Evolutionary conservation across 2,113 vertebrate genomes (phyloP), one percentile per base, ranked within the genome.

Genomic region (Passer montanus): DNA sequence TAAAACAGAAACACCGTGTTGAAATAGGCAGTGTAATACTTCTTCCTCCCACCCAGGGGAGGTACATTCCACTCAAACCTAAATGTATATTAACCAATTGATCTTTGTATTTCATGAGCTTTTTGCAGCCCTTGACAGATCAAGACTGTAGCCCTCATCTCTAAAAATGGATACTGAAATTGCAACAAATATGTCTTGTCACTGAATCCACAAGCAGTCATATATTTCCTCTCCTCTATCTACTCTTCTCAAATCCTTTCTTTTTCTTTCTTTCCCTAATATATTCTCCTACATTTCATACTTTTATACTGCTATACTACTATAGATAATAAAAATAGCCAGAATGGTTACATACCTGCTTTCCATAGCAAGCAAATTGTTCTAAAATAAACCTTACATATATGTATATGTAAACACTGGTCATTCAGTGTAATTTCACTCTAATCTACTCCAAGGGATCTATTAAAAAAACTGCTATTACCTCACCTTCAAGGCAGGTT

Each of bases 51-150:
- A 1, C 16, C 35, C 27, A 58, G 21, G 22, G 39, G 7, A 27
- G 33, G 27, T 37, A 55, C 9, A 20, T 46, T 63, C 39, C 33
- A 35, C 41, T 22, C 37, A 27, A 73, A 43, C 33, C n/a, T 43
- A 31, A 62, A 52, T n/a, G 6, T 17, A 11, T 10, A 37, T 13
- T 46, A 39, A 27, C 22, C 11, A 26, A 18, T 13, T 27, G 39
- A 63, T 33, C 13, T 21, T 24, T 33, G 11, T 72, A 39, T 27
- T 55, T 46, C 7, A 7, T 37, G 33, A 31, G 33, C 17, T 46
- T 28, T 63, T 16, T 28, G 6, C 27, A 55, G 6, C 3, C 4
- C 6, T 18, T 2, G 7, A 33, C 1, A 3, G 59, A 33, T 18
- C 28, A 73, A 63, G 33, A 27, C 22, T 53, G 27, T 37, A 21